Evolutionary conservation across 2,113 vertebrate species (phyloP), one percentile per base, ranked within the genome.

Genomic region (Scartelaos histophorus): DNA sequence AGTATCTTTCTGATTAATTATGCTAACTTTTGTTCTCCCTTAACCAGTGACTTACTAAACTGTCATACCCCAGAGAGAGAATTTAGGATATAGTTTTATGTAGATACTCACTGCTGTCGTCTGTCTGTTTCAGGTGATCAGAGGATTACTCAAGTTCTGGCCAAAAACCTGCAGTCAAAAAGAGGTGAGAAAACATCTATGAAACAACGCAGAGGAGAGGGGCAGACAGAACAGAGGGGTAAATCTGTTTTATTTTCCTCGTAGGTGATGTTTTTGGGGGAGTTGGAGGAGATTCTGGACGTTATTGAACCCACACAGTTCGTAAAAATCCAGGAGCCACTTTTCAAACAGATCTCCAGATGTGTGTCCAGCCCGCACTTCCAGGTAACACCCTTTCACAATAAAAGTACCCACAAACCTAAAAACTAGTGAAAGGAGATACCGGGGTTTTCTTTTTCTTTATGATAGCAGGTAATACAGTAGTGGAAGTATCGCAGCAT

Each of bases 81-180:
- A 1, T 7, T 43, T 43, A 43, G 7, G 10, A 43, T 43, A 10
- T 6, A 43, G 10, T 43, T 43, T 43, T 9, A 43, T 43, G 10
- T 43, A 43, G 10, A 43, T 43, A 38, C 66, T 21, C 15, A 47
- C 12, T 47, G 13, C 13, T 47, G 2, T 64, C n/a, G 25, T 66
- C 9, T 46, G 10, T 66, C 84, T 68, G 74, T 67, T 90, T 88
- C 91, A 99, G 98, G 97, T 99, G 90, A 97, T 99, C 94, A 95
- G 96, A 92, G 98, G 98, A 58, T 95, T 99, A 92, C 96, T 99
- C 93, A 99, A 98, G 90, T 99, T 98, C 93, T 99, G 98, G 98
- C 98, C 98, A 71, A 99, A 99, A 95, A 99, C 98, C 9, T 99
- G 98, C 95, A 99, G 97, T 97, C 98, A 99, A 91, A 99, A 99